Percentiles rank a stretch among this genome's conserved stretches.
Evolutionary conservation across 2,797 vertebrate genomes (phyloP).

Genomic region (Epinephelus coioides): DNA sequence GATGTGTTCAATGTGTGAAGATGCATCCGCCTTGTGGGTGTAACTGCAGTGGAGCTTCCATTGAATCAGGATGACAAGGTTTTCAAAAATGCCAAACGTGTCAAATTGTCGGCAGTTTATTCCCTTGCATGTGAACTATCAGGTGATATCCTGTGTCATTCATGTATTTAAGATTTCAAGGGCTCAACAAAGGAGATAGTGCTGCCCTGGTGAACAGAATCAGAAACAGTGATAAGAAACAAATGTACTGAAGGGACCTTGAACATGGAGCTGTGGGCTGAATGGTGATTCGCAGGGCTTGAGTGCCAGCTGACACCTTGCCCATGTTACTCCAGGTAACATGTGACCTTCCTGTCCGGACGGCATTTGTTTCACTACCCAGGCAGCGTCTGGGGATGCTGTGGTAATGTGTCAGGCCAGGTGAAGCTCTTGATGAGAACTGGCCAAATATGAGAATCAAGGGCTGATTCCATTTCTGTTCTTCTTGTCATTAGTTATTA

Average conservation of each 20-base stretch:
- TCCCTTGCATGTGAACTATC: neutral
- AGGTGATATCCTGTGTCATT: neutral
- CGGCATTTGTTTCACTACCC: constrained; percentile 26
- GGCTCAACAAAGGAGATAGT: constrained; percentile 7
- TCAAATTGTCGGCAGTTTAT: constrained; percentile 4
- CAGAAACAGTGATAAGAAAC: constrained; percentile 12
- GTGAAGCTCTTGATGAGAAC: constrained; percentile 4
- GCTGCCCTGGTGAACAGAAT: constrained; percentile 9
- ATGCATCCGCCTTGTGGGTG: neutral
- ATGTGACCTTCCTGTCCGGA: constrained; percentile 51
- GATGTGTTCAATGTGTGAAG: constrained; percentile 32
- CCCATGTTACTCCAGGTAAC: constrained; percentile 59
- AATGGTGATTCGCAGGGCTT: constrained; percentile 42
- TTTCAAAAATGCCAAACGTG: neutral
- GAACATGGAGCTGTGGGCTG: constrained; percentile 32
- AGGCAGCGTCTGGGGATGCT: constrained; percentile 37
- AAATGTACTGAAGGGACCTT: constrained; percentile 41
- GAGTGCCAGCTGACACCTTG: constrained; percentile 35
- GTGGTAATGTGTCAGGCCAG: constrained; percentile 20
- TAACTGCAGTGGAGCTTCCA: neutral
- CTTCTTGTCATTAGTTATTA: neutral
- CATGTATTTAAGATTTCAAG: constrained; percentile 15
- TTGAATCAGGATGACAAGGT: neutral
- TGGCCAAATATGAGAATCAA: neutral
- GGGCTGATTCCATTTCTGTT: neutral